Percentiles rank a stretch among this genome's conserved stretches.
Evolutionary conservation across 2,113 vertebrate genomes (phyloP).

Genomic region (Lepus timidus): DNA sequence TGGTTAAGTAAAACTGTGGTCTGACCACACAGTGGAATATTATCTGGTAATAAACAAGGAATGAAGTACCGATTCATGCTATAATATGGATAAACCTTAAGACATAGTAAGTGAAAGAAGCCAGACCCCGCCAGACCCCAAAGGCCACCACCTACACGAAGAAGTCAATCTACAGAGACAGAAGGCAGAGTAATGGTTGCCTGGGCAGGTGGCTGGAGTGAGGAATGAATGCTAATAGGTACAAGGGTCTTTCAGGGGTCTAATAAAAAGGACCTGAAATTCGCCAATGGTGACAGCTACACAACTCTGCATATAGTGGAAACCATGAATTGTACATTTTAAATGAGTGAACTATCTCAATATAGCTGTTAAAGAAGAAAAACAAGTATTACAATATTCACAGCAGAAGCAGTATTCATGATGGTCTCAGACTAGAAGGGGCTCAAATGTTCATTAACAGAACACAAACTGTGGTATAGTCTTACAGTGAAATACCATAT

Average conservation of each 20-base stretch:
- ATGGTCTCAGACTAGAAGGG: neutral
- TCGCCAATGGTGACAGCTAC: neutral
- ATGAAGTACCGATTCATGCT: neutral
- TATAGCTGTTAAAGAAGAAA: neutral
- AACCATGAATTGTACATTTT: neutral
- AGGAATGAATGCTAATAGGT: neutral
- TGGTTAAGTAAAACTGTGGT: neutral
- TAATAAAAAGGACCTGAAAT: neutral
- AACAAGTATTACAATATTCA: neutral
- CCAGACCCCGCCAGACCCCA: neutral
- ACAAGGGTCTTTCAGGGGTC: neutral
- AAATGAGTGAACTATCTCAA: neutral
- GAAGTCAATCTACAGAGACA: neutral
- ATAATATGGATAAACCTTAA: neutral
- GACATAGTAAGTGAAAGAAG: neutral
- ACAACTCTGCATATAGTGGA: neutral
- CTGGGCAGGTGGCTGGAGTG: neutral
- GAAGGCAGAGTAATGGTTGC: neutral
- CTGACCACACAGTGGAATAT: neutral
- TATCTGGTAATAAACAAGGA: neutral
- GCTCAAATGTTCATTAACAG: neutral
- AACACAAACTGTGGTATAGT: neutral
- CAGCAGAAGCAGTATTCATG: neutral
- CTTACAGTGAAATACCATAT: neutral
- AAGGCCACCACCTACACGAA: neutral